Percentiles rank a stretch among this genome's conserved stretches.
These are phyloP conservation scores for Neuroterus valhalla DNA, from an alignment of 1,140 invertebrate species.

Conservation along the genomic window DNA sequence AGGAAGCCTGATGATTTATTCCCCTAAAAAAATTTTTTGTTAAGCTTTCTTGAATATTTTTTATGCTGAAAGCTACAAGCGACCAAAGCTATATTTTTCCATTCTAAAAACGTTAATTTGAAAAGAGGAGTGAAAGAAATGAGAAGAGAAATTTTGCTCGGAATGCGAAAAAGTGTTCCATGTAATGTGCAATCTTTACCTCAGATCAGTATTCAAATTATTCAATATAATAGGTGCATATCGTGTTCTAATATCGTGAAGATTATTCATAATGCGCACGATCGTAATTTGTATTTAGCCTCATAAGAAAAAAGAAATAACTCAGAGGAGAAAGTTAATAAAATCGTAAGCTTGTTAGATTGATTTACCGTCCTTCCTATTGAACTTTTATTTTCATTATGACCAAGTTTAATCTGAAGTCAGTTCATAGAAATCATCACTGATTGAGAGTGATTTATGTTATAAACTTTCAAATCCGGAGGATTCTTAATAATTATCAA, in stretches of 20 bases:
- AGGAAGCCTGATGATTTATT: too few relatives aligned
- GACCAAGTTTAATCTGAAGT: background rate
- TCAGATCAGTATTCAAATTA: constrained; percentile 17
- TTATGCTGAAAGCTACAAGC: too few relatives aligned
- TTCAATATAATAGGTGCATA: constrained; percentile 8
- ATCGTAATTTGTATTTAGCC: constrained; percentile 19
- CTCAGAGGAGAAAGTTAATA: constrained; percentile 33
- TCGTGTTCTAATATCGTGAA: constrained; percentile 3
- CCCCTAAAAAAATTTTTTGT: too few relatives aligned
- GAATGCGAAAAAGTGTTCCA: background rate
- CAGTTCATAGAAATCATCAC: background rate
- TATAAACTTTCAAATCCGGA: background rate
- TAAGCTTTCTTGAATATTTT: too few relatives aligned
- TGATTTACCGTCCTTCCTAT: constrained; percentile 28
- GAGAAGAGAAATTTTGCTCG: background rate
- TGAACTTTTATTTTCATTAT: constrained; percentile 21
- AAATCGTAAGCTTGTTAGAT: constrained; percentile 26
- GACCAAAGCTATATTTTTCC: too few relatives aligned
- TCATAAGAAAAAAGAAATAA: constrained; percentile 40
- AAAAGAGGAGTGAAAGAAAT: too few relatives aligned
- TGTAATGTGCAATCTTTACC: constrained; percentile 1
- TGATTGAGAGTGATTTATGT: background rate
- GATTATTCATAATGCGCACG: constrained; percentile 19
- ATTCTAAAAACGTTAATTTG: too few relatives aligned
- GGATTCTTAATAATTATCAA: too few relatives aligned